A percentile compares a stretch with the other conserved stretches of the same genome.
These are phyloP conservation scores for Yponomeuta sedellus DNA, from an alignment of 2,888 invertebrate genomes.

Conservation along the genomic window DNA sequence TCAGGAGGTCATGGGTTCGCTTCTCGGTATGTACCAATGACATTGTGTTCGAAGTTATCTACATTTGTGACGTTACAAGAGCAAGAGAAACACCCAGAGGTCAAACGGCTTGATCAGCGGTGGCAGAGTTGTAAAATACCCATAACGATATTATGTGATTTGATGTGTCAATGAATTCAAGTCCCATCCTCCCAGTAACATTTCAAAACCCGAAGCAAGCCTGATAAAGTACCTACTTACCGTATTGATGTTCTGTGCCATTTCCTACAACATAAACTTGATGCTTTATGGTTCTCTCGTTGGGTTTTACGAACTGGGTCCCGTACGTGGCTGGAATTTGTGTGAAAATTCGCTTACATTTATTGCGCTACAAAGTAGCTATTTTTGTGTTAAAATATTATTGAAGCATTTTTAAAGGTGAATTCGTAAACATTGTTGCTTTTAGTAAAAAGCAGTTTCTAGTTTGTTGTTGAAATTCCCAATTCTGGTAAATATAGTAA, in stretches of 20 bases:
- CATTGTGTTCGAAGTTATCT: no score
- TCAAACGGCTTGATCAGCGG: no score
- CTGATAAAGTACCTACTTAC: not conserved
- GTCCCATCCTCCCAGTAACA: not conserved
- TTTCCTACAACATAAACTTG: slow-evolving; percentile 15
- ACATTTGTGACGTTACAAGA: no score
- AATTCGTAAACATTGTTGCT: no score
- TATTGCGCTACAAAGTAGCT: not conserved
- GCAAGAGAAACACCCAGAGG: no score
- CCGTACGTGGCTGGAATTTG: slow-evolving; percentile 3
- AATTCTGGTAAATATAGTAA: no score
- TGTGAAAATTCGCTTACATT: not conserved
- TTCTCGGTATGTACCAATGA: no score
- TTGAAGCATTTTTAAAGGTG: not conserved
- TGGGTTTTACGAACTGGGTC: slow-evolving; percentile 3
- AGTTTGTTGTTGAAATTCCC: no score
- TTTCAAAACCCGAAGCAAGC: not conserved
- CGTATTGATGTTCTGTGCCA: slow-evolving; percentile 4
- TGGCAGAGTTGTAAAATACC: no score
- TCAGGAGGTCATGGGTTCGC: no score
- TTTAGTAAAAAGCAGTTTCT: no score
- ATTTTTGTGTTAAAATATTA: not conserved
- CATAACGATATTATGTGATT: no score
- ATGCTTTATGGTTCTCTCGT: slow-evolving; percentile 9
- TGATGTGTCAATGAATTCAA: not conserved